phyloP scores from a whole-genome alignment of 2,888 invertebrate genomes.

The Bellardia pandia region DNA sequence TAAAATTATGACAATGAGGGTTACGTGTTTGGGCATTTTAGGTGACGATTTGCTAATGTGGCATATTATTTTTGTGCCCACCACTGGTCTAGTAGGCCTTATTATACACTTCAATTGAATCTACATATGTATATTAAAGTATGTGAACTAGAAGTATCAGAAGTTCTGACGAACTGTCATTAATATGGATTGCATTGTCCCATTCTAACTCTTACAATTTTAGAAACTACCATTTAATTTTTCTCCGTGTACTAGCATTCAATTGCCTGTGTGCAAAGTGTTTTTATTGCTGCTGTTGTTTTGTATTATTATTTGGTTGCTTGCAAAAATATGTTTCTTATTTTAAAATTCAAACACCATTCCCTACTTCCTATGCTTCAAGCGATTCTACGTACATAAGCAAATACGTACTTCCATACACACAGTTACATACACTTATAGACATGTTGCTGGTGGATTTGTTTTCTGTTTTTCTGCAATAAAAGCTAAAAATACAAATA shows the following conservation, averaged over 20 bases:
- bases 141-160: too few relatives aligned
- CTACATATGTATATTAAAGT: too few relatives aligned
- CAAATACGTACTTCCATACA: constrained; percentile 5
- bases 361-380: constrained; percentile 69
- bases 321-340: constrained; percentile 66
- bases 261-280: constrained; percentile 48
- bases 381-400: constrained; percentile 47
- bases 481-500: constrained; percentile 68
- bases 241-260: constrained; percentile 50
- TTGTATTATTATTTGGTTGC: constrained; percentile 41
- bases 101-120: too few relatives aligned
- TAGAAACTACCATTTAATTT: too few relatives aligned
- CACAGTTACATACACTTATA: constrained; percentile 9
- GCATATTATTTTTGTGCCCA: too few relatives aligned
- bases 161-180: too few relatives aligned
- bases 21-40: too few relatives aligned
- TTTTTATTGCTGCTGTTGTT: constrained; percentile 19
- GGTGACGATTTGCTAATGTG: not conserved
- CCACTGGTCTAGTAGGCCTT: too few relatives aligned
- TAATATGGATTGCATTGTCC: too few relatives aligned
- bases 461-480: constrained; percentile 50
- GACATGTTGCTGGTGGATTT: constrained; percentile 1
- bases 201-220: too few relatives aligned
- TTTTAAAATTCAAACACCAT: constrained; percentile 71
- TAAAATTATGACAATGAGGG: too few relatives aligned